These are phyloP conservation scores for Drosophila pectinifera DNA, from an alignment of 1,140 invertebrate species.

Conservation along the genomic window DNA sequence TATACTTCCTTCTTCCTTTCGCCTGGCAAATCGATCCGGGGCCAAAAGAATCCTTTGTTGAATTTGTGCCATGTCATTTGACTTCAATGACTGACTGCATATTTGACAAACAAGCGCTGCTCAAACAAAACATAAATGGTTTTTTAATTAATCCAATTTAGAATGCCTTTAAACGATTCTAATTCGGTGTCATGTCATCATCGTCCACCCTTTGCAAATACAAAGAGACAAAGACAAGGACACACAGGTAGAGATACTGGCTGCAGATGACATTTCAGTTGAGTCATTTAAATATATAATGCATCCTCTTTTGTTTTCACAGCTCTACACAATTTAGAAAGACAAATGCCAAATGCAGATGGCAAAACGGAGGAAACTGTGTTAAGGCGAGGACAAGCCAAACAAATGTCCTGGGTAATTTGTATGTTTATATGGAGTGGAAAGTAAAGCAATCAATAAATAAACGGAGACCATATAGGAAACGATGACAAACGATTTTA, in stretches of 20 bases:
- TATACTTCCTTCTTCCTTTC: constrained; percentile 26
- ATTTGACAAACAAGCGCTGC: constrained; percentile 13
- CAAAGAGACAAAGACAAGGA: constrained; percentile 1
- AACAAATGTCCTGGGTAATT: constrained; percentile 34
- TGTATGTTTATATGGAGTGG: constrained; percentile 12
- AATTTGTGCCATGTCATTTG: constrained; percentile 37
- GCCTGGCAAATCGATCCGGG: constrained; percentile 41
- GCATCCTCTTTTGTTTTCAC: constrained; percentile 40
- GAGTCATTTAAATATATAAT: constrained; percentile 60
- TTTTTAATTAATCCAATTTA: constrained; percentile 53
- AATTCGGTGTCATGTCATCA: constrained; percentile 5
- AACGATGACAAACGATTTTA: constrained; percentile 8
- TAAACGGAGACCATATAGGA: constrained; percentile 11
- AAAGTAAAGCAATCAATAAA: constrained; percentile 40
- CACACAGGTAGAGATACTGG: constrained; percentile 5
- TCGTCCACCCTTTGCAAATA: constrained; percentile 17
- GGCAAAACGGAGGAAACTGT: constrained; percentile 7
- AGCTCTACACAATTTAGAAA: constrained; percentile 27
- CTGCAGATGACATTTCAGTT: constrained; percentile 56
- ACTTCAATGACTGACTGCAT: constrained; percentile 15
- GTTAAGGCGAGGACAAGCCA: constrained; percentile 19
- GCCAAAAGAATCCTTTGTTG: constrained; percentile 4
- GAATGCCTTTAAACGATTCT: constrained; percentile 22
- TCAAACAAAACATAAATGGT: constrained; percentile 29
- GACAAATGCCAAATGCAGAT: constrained; percentile 43